Base-by-base conservation (phyloP, 2,888 invertebrate species). In the Acholoe squamosa region DNA sequence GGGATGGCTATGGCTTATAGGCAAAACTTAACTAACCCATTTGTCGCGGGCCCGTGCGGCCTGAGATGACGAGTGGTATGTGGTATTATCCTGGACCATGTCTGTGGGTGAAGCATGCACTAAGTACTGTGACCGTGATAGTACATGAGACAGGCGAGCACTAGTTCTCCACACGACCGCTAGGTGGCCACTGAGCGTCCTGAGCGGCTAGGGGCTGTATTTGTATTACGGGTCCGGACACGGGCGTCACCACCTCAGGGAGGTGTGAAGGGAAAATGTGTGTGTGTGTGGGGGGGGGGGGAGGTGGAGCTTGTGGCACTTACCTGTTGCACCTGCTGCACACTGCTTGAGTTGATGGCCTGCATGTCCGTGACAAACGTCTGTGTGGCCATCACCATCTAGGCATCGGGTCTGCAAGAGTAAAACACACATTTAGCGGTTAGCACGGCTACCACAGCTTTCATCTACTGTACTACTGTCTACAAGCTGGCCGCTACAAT, bases 341-440 rank as follows among this genome's bases (percentile, higher is more conserved):
- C 93, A 88, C 89, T 91, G 91, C 90, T 93, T 76, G 95, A 94
- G 93, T 95, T 95, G 94, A 96, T 95, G 91, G 95, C 95, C 93
- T 95, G 95, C 92, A 96, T 94, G 92, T 96, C 96, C 92, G 95
- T 94, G 89, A 95, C 95, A 94, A 94, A 96, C 76, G 95, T 94
- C 94, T 95, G 96, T 91, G 95, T 95, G 93, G 95, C 95, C 95
- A 96, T 96, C 90, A 90, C 90, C 90, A 89, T 90, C 80, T 77
- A 90, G 56, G 84, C 80, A 86, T 86, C 33, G 34, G 43, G 80
- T 80, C 80, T 80, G 43, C 33, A 80, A 80, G 16, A 16, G 25
- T 10, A 80, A 33, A 80, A 80, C 80, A 80, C 33, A 43, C 10
- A 43, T 43, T 43, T 43, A 43, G 43, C 43, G 14, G 25, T 80